Evolutionary conservation across 2,113 vertebrate genomes (phyloP), one percentile per base, ranked within the genome.

Genomic region (Genyomyrus donnyi): DNA sequence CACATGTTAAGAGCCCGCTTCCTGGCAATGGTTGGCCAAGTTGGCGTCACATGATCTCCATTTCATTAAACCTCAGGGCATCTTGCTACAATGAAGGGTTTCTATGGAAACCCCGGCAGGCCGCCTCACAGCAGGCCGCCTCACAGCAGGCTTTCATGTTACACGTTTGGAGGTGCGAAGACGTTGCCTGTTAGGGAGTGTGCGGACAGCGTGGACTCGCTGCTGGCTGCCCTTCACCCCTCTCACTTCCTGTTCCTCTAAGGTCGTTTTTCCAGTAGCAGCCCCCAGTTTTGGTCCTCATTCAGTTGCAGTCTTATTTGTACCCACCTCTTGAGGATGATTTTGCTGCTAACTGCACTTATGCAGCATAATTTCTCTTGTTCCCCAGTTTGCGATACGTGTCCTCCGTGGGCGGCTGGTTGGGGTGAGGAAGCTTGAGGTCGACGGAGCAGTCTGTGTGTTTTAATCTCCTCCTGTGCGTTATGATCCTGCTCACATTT

Each of bases 41-140:
- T 5, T 35, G 39, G 17, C n/a, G 2, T 53, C 56, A 56, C 56
- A 46, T 35, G 35, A 5, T 42, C 31, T 42, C 35, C 74, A 42
- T 19, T 19, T 80, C 74, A 17, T 42, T 19, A 42, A 19, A 53
- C 84, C 45, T 74, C 5, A 31, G 50, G 6, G 58, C n/a, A 13
- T 49, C 58, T 35, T 74, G 88, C 88, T 10, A 15, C 48, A 74
- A 31, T 56, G 80, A 89, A 74, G 48, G 49, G 70, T 89, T 89
- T 48, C 70, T 56, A 74, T 90, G 66, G 90, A 50, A 70, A 85
- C 89, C 85, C 50, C 27, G 58, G 80, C 46, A 88, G 46, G 74
- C 39, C 35, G 13, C 70, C 31, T n/a, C 24, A 3, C 24, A 27
- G 58, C n/a, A 11, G n/a, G 58, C 27, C 35, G 35, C 35, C 31